These are phyloP conservation scores for Aplochiton taeniatus DNA, from an alignment of 2,797 vertebrate genomes.

Conservation along the genomic window DNA sequence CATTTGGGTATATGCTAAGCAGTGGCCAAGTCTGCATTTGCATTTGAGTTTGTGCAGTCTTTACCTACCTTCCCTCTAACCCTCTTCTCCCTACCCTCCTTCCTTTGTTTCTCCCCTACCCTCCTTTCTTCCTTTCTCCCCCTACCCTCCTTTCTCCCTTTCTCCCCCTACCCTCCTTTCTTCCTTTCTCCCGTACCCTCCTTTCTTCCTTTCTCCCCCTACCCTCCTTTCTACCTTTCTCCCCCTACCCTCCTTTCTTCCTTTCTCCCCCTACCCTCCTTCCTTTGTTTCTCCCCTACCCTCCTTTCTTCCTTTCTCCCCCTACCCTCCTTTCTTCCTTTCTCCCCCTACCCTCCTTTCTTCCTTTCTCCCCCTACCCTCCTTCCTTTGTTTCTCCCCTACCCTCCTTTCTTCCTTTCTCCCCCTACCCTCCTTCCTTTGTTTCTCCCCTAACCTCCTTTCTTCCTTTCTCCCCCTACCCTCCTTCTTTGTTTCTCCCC, in stretches of 20 bases:
- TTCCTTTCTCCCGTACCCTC: no score
- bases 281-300: not conserved
- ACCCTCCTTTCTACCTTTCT: not conserved
- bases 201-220: not conserved
- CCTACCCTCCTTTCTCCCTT: no score
- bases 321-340: not conserved
- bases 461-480: not conserved
- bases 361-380: rapidly evolving
- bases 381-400: rapidly evolving
- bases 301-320: not conserved
- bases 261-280: not conserved
- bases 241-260: no score
- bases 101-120: no score
- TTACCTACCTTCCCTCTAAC: no score
- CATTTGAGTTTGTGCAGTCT: no score
- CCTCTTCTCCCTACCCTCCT: no score
- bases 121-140: no score
- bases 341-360: not conserved
- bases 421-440: not conserved
- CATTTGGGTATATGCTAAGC: no score
- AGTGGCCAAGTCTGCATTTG: no score
- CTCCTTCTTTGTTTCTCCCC: not conserved
- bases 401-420: no score
- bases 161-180: no score
- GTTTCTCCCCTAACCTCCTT: not conserved